phyloP scores from a whole-genome alignment of 2,113 vertebrate genomes.

The Corythornis vintsioides region DNA sequence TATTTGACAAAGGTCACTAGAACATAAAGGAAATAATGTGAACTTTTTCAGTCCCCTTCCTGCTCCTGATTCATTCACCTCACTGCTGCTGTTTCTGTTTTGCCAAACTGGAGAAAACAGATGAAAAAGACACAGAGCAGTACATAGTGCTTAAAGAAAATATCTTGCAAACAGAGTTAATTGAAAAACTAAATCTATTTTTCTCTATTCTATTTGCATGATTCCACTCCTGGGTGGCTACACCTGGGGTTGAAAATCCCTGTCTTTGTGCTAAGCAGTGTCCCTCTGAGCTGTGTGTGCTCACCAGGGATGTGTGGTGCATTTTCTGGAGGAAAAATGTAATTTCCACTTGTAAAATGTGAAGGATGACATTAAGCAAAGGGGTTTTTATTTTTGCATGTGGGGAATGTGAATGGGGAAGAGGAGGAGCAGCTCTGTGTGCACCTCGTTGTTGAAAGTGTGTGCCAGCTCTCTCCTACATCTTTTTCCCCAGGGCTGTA shows the following conservation, averaged over 20 bases:
- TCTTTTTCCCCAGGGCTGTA: constrained; percentile 39
- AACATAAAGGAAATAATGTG: background rate
- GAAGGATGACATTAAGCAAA: constrained; percentile 11
- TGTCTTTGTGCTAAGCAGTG: background rate
- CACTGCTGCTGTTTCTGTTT: background rate
- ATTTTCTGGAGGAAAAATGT: background rate
- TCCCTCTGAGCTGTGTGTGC: background rate
- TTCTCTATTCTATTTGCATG: background rate
- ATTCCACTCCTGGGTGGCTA: background rate
- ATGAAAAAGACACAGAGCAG: background rate
- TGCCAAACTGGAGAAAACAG: background rate
- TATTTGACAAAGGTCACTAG: background rate
- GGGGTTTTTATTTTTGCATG: background rate
- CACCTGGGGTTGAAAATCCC: background rate
- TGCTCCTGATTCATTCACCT: background rate
- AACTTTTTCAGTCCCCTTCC: background rate
- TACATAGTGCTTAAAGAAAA: background rate
- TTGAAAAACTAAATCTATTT: background rate
- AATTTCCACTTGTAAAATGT: background rate
- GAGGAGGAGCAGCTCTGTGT: constrained; percentile 45
- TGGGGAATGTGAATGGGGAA: background rate
- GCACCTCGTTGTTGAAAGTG: constrained; percentile 52
- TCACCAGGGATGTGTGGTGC: background rate
- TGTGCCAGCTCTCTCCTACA: constrained; percentile 42
- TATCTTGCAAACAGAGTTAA: background rate